Base-by-base conservation (phyloP, 23 tunicate genomes). In the Ascidia mentula region DNA sequence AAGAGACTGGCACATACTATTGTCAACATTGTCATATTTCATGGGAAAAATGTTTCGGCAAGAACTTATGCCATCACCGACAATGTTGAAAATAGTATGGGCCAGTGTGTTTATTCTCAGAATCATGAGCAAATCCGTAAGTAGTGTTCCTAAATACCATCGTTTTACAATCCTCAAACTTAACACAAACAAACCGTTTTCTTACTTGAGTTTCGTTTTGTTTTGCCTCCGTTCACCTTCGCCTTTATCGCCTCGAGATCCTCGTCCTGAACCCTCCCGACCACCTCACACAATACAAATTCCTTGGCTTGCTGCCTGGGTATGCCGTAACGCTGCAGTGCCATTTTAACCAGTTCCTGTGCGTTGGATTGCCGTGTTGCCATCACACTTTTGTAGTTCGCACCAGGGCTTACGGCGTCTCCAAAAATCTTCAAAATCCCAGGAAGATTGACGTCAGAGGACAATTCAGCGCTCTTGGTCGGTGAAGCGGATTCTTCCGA, bases 391-490 rank as follows among this genome's bases (percentile, higher is more conserved):
- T 93, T 93, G 53, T 93, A 93, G 76, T 93, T 93, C 6, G 98
- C 93, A 35, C 98, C 98, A 12, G 98, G 98, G 69, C 87, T 87
- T 0, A 93, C 86, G 1, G 81, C 93, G 37, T 88, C 93, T 7
- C 98, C 98, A 77, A 88, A 93, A 24, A 93, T 93, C 37, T 93
- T 93, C 60, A 93, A 34, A 7, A 93, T 93, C 32, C 93, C 98
- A 20, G 98, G 97, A 2, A 82, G 77, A 82, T 85, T 81, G 0
- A 53, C 90, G 59, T 86, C 90, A 20, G 87, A 85, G 36, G 97
- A 91, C 39, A 91, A 40, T 36, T 91, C 87, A 20, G 77, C 40
- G 42, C 32, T 80, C 20, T 60, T 74, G 36, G 78, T 72, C 2
- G 79, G 32, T 1, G 40, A 32, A 6, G 65, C 36, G 0, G 78